Conservation (phyloP, 30 jellyfish, hydroid and myxozoan species). For the Aurelia sp. region DNA sequence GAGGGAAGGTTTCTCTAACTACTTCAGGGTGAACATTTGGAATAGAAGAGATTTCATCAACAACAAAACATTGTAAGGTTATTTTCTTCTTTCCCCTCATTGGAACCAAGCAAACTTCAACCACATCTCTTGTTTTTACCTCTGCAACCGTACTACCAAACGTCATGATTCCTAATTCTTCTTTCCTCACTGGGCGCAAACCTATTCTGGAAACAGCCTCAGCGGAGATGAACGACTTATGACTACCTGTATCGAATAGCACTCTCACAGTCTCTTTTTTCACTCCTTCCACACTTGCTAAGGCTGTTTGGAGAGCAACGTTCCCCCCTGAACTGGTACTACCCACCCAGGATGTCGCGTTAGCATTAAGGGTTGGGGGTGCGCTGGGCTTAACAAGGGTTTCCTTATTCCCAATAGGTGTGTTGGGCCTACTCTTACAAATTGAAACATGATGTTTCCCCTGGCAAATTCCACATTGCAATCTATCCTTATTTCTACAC, state of each 20-base stretch:
- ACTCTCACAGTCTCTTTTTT: constrained; percentile 64
- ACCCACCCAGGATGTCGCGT: constrained; percentile 40
- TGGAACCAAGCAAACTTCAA: constrained; percentile 24
- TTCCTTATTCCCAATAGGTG: constrained; percentile 18
- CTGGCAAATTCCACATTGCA: constrained; percentile 8
- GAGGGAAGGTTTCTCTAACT: constrained; percentile 1
- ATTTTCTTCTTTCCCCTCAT: background rate
- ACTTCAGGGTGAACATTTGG: constrained; percentile 26
- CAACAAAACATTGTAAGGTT: constrained; percentile 6
- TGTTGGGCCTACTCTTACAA: constrained; percentile 12
- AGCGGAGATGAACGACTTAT: constrained; percentile 62
- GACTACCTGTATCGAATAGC: constrained; percentile 63
- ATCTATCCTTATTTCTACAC: constrained; percentile 2
- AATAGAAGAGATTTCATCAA: constrained; percentile 23
- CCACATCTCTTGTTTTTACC: constrained; percentile 57
- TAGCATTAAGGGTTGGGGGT: constrained; percentile 27
- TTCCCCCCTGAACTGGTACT: constrained; percentile 62
- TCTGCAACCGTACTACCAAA: constrained; percentile 62
- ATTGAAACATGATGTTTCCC: constrained; percentile 38
- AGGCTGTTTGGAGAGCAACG: constrained; percentile 75
- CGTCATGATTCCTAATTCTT: constrained; percentile 31
- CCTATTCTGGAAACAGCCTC: constrained; percentile 58
- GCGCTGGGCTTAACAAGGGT: constrained; percentile 19
- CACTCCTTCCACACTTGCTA: constrained; percentile 59
- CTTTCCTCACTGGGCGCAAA: constrained; percentile 64